Base-by-base conservation (phyloP, 1,140 invertebrate genomes). In the Danaus plexippus region DNA sequence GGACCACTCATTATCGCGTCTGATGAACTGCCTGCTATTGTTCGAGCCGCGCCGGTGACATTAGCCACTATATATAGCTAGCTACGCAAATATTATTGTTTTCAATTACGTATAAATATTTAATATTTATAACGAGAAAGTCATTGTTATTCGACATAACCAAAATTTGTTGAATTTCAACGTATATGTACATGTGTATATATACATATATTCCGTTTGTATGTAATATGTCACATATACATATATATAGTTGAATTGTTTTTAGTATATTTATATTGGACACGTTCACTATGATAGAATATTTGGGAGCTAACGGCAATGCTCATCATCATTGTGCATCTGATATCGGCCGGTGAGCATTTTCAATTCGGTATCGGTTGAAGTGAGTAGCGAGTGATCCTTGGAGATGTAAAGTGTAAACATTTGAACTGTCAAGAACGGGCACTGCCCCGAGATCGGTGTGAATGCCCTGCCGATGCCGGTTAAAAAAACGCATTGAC, bases 391-490 rank as follows among this genome's bases (percentile, higher is more conserved):
- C 68, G 61, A 72, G 69, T 70, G 73, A 75, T 79, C 77, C 77
- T 79, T 74, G 64, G 73, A 80, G 74, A 77, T 75, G 75, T 74
- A 71, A 72, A 75, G 73, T 80, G 73, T 85, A 84, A 85, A 85
- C 79, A 87, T 85, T 84, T 85, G 80, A 85, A 85, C 81, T 85
- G 81, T 87, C 81, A 85, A 85, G 84, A 87, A 85, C 81, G 84
- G 84, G 63, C 84, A 85, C 80, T 80, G 80, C 80, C 75, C 81
- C 80, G 79, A 68, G 71, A 67, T 64, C 64, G 69, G 73, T 75
- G 83, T 86, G 81, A 85, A 77, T 85, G 83, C 83, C 83, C 83
- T 71, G 73, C 63, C 74, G 76, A 76, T 81, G 80, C 74, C 74
- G 79, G 76, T 79, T 75, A 82, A 85, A 85, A 83, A 86, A 85